Evolutionary conservation across 2,888 invertebrate species (phyloP).

Genomic region (Hemaris fuciformis): DNA sequence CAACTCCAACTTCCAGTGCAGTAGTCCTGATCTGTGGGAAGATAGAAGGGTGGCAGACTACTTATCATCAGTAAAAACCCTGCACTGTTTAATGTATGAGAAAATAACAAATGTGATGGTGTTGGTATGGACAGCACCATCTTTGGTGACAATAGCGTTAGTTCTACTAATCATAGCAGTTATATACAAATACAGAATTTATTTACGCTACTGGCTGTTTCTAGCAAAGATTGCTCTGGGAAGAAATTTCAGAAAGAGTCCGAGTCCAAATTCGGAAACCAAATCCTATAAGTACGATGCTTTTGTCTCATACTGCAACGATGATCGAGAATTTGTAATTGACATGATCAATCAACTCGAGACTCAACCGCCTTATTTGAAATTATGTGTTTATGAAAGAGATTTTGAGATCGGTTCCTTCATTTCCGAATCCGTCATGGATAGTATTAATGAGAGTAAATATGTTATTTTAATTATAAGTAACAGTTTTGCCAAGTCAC

Average conservation of each 20-base stretch:
- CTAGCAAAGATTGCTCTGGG: slow-evolving; percentile 77
- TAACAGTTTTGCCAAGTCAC: slow-evolving; percentile 85
- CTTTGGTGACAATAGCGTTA: slow-evolving; percentile 57
- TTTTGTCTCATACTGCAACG: slow-evolving; percentile 83
- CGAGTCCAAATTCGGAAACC: slow-evolving; percentile 31
- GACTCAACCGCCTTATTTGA: slow-evolving; percentile 79
- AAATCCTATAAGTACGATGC: slow-evolving; percentile 79
- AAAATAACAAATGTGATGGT: slow-evolving; percentile 64
- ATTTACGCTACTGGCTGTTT: slow-evolving; percentile 80
- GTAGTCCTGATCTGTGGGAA: slow-evolving; percentile 72
- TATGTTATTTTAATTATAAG: slow-evolving; percentile 85
- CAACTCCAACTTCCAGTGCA: slow-evolving; percentile 63
- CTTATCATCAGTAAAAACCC: slow-evolving; percentile 58
- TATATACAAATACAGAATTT: slow-evolving; percentile 70
- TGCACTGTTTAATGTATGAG: slow-evolving; percentile 64
- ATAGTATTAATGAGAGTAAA: slow-evolving; percentile 83
- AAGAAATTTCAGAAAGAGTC: slow-evolving; percentile 57
- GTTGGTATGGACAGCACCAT: slow-evolving; percentile 65
- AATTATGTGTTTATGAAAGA: slow-evolving; percentile 86
- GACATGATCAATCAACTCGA: slow-evolving; percentile 83
- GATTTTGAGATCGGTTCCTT: slow-evolving; percentile 85
- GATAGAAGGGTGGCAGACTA: slow-evolving; percentile 65
- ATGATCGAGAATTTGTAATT: slow-evolving; percentile 83
- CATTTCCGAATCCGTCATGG: slow-evolving; percentile 84
- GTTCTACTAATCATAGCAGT: slow-evolving; percentile 46